Base-by-base conservation (phyloP, 2,888 invertebrate genomes). In the Oscheius myriophilus region DNA sequence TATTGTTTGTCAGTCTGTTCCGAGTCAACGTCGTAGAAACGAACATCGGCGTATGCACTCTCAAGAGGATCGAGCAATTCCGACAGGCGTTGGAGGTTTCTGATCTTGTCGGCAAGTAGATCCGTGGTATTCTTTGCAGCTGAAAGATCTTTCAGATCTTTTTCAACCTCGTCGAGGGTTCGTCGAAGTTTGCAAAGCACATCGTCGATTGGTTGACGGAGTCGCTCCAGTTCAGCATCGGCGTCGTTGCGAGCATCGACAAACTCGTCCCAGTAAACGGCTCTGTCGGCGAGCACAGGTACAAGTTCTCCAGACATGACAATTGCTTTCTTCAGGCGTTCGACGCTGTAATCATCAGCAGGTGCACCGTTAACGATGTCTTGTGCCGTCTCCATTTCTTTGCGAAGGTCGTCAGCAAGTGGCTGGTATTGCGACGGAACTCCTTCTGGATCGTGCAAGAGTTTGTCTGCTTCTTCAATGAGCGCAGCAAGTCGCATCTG, bases 21-120 rank as follows among this genome's bases (percentile, higher is more conserved):
- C 51, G 76, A 70, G 49, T 82, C 81, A 12, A 78, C 78, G 49
- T 83, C 80, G 64, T 79, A 70, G 75, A 82, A 82, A 61, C 82
- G 79, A 23, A 81, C 80, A 61, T 81, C 80, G 18, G 78, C 74
- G 62, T 81, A 77, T 18, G 80, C 79, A 59, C 71, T 79, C 55
- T 77, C 83, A 42, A 81, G 75, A 58, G 81, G 81, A 63, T 82
- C 70, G 21, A 82, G 70, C 53, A 72, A 69, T 63, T 82, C 78
- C 33, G 78, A 78, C 42, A 82, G 72, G 25, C 71, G 69, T 69
- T 80, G 78, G 70, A 82, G 70, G 49, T 71, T 68, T 49, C 51
- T 53, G 43, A 73, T 72, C 46, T 69, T 73, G 41, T 63, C 71
- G 51, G 71, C 67, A 41, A 79, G 72, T 23, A 69, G 64, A 51